Evolutionary conservation across 2,113 vertebrate genomes (phyloP).

Genomic region (Turdus rufiventris): DNA sequence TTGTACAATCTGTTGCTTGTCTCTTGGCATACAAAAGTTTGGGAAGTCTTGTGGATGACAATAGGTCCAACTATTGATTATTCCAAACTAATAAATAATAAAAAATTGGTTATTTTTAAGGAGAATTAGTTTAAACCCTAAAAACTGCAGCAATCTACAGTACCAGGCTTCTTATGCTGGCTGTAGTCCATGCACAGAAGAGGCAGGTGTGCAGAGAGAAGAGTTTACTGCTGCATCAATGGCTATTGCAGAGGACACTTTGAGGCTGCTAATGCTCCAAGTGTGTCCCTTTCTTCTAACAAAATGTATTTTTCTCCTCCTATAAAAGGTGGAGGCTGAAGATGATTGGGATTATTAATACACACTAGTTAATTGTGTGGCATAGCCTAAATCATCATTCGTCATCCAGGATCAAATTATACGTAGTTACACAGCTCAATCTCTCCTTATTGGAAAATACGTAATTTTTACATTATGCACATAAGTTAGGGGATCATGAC

Average conservation of each 20-base stretch:
- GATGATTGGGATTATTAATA: background rate
- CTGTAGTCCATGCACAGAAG: background rate
- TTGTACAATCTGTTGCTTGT: rapidly evolving
- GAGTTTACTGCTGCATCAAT: background rate
- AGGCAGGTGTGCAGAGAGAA: background rate
- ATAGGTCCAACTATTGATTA: background rate
- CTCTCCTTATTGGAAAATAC: background rate
- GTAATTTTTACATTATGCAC: background rate
- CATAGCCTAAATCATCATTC: background rate
- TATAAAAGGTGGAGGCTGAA: background rate
- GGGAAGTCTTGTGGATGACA: background rate
- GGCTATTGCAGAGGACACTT: background rate
- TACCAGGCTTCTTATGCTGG: background rate
- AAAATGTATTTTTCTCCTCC: background rate
- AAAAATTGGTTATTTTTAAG: background rate
- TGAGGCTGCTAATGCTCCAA: background rate
- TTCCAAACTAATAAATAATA: background rate
- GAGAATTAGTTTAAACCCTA: background rate
- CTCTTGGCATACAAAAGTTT: background rate
- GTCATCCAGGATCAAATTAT: background rate
- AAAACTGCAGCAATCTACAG: background rate
- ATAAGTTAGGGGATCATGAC: background rate
- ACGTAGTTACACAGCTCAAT: background rate
- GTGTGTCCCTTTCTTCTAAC: background rate
- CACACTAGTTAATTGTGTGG: background rate